These are phyloP conservation scores for Heliothis subflexa DNA, from an alignment of 1,140 invertebrate genomes.

Conservation along the genomic window DNA sequence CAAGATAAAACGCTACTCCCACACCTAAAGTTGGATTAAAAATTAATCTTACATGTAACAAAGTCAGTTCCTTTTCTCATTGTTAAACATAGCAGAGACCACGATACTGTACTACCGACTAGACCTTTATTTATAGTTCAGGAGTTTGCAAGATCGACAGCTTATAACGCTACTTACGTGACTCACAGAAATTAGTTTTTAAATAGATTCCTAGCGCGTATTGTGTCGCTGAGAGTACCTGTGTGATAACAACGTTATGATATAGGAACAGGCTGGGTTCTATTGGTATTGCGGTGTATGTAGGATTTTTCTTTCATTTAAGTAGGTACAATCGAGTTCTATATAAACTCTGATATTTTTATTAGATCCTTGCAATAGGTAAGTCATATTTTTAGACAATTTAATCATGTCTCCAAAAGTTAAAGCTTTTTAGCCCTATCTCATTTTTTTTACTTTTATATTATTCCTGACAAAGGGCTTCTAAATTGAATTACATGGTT, in stretches of 20 bases:
- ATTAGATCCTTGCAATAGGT: no score
- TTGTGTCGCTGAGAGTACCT: conserved; percentile 1
- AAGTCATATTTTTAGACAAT: no score
- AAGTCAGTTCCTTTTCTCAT: neutral
- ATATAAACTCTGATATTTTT: no score
- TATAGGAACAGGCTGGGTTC: neutral
- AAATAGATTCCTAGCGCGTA: conserved; percentile 67
- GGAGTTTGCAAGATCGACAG: conserved; percentile 49
- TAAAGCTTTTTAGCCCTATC: no score
- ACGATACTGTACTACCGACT: neutral
- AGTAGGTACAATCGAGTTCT: no score
- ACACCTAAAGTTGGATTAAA: neutral
- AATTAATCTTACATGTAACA: neutral
- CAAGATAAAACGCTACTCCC: neutral
- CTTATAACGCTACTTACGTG: conserved; percentile 66
- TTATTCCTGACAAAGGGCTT: neutral
- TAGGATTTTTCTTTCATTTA: neutral
- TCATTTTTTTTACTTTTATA: no score
- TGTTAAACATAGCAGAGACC: conserved; percentile 7
- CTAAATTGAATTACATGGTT: neutral
- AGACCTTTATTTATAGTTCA: neutral
- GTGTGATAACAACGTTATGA: conserved; percentile 13
- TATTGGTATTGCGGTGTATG: neutral
- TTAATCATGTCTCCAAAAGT: no score
- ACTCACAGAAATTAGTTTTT: conserved; percentile 70